phyloP scores from a whole-genome alignment of 1,140 invertebrate species.

The Cyclina sinensis region DNA sequence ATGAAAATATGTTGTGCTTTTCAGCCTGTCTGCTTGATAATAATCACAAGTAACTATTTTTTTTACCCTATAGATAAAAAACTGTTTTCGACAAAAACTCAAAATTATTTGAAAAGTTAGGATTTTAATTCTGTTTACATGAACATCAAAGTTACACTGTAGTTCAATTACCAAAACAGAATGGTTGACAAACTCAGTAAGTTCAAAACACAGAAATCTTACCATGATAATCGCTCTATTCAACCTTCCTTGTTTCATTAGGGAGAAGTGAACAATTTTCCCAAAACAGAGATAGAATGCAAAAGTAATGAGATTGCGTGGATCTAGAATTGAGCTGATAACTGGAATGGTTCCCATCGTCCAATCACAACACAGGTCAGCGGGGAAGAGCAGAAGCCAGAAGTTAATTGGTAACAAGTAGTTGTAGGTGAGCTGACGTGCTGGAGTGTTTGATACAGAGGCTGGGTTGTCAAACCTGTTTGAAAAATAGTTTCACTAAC shows the following conservation, averaged over 20 bases:
- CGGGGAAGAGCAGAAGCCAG: slow-evolving; percentile 96
- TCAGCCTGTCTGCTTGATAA: too few relatives aligned
- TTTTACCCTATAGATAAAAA: too few relatives aligned
- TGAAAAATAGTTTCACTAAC: too few relatives aligned
- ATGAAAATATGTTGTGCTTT: too few relatives aligned
- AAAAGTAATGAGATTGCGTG: slow-evolving; percentile 94
- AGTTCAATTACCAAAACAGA: too few relatives aligned
- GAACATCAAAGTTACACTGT: too few relatives aligned
- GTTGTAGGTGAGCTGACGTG: slow-evolving; percentile 96
- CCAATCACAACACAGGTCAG: slow-evolving; percentile 98
- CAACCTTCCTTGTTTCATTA: slow-evolving; percentile 90
- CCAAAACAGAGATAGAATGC: slow-evolving; percentile 90
- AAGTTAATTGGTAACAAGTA: slow-evolving; percentile 96
- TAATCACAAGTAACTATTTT: too few relatives aligned
- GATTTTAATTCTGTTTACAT: too few relatives aligned
- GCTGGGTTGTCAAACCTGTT: slow-evolving; percentile 97
- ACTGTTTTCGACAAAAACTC: too few relatives aligned
- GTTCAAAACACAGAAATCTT: too few relatives aligned
- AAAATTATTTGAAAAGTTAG: too few relatives aligned
- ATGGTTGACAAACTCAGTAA: too few relatives aligned
- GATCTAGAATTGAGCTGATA: slow-evolving; percentile 92
- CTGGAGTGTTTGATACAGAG: slow-evolving; percentile 92
- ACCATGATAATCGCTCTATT: slow-evolving; percentile 95
- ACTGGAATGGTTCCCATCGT: slow-evolving; percentile 98
- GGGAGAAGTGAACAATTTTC: slow-evolving; percentile 90